Base-by-base conservation (phyloP, 1,140 invertebrate species). In the Drosophila fuyamai region DNA sequence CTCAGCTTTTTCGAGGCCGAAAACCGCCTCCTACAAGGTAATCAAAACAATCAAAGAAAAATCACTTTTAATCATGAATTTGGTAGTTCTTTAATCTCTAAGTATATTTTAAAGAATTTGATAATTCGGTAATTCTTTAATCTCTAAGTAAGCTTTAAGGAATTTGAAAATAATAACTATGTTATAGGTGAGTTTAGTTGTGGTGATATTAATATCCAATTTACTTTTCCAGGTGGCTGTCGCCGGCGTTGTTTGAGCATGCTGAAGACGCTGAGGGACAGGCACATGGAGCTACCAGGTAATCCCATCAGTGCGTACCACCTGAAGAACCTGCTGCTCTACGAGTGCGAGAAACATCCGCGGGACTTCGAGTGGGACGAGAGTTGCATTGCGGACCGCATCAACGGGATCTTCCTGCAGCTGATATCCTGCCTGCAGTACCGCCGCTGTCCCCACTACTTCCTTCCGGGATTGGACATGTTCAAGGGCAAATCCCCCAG, bases 301-400 rank as follows among this genome's bases (percentile, higher is more conserved):
- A 96, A 96, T 85, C 97, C 97, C 0, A 97, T 98, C 8, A 96
- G 95, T 9, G 95, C 95, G 47, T 98, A 98, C 93, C 96, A 98
- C 91, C 94, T 98, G 92, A 98, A 98, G 93, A 98, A 97, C 1
- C 93, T 98, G 44, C 93, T 98, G 27, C 93, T 99, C 44, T 98
- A 98, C 93, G 98, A 99, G 93, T 99, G 98, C 93, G 98, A 99
- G 93, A 99, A 99, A 92, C 98, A 99, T 93, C 97, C 97, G 1
- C 92, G 96, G 14, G 98, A 99, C 92, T 93, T 95, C 27, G 98
- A 99, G 92, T 99, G 98, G 98, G 97, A 98, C 90, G 97, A 99
- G 82, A 94, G 95, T 2, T 97, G 96, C 89, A 93, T 99, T 23
- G 97, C 96, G 0, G 97, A 99, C 93, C 94, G 98, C 32, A 96